A percentile compares a stretch with the other conserved stretches of the same genome.
Evolutionary conservation across 2,113 vertebrate genomes (phyloP).

Genomic region (Dipodomys stephensi): DNA sequence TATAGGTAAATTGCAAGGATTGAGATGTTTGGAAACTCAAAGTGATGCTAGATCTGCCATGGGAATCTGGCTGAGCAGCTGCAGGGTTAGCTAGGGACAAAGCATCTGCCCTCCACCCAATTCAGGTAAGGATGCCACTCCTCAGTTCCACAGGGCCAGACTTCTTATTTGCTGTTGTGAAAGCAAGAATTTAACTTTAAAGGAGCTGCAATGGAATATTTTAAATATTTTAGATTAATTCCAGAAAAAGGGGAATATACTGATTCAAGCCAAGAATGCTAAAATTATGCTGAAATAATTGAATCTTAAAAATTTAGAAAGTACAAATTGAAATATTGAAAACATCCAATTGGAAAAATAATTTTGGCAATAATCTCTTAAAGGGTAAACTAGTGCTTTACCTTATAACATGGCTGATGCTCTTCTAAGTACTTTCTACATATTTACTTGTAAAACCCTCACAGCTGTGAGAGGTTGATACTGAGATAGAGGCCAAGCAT

Average conservation of each 20-base stretch:
- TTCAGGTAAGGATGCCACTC: not conserved
- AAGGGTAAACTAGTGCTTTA: not conserved
- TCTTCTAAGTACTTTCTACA: not conserved
- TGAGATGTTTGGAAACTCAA: not conserved
- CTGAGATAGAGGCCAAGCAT: not conserved
- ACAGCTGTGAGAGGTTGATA: not conserved
- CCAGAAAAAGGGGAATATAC: not conserved
- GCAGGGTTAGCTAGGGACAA: not conserved
- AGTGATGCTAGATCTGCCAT: not conserved
- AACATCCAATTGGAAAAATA: constrained; percentile 9
- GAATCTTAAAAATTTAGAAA: constrained; percentile 20
- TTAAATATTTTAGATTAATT: not conserved
- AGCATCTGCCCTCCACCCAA: not conserved
- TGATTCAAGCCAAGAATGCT: not conserved
- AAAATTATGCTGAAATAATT: not conserved
- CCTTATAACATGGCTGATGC: not conserved
- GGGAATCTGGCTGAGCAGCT: constrained; percentile 24
- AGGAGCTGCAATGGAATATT: not conserved
- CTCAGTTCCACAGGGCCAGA: not conserved
- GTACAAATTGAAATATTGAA: not conserved
- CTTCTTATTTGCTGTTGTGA: not conserved
- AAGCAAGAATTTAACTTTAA: not conserved
- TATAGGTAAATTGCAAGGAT: not conserved
- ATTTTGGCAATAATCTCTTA: not conserved
- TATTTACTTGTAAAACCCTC: not conserved